Evolutionary conservation across 2,797 vertebrate genomes (phyloP), one percentile per base, ranked within the genome.

Genomic region (Rhabdophis nuchalis): DNA sequence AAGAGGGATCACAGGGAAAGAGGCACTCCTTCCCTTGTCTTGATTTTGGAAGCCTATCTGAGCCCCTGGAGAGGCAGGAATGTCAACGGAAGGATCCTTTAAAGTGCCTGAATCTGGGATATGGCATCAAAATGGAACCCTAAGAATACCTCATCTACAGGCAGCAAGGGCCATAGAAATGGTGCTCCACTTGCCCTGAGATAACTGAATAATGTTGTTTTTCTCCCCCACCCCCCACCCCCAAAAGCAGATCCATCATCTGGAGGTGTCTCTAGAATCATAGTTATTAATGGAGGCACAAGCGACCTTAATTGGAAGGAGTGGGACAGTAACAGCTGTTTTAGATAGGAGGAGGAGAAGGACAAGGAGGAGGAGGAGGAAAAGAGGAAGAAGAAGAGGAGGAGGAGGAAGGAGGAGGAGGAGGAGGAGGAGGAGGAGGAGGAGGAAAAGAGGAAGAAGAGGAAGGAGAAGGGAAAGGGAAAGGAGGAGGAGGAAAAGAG

Each of bases 381-480:
- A 27, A 27, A 27, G 10, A 29, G 10, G 10, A 12, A 10, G 10
- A 60, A 8, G 8, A 60, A 20, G 20, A 57, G 56, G 5, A 57
- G 56, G 56, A 20, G 18, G 18, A 20, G 5, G 54, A 20, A 5
- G 56, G 7, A 2, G 56, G 12, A 13, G 12, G 3, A 4, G 53
- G 5, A 54, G 53, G 4, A 4, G 53, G 3, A 14, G 53, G 3
- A 14, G 13, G 13, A 14, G 53, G 3, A 14, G 53, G 13, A 14
- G 13, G 0, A 16, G 53, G 2, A 54, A 11, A 3, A 13, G 52
- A 53, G 2, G 52, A 3, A 13, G 52, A 13, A 3, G 52, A 3
- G 3, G 56, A 20, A 0, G 56, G 1, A 2, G 56, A 8, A 0
- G 56, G 1, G 0, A 5, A 6, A 2, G 56, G 0, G 0, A 18